Conservation (phyloP, 2,888 invertebrate genomes). For the Eupithecia dodoneata region DNA sequence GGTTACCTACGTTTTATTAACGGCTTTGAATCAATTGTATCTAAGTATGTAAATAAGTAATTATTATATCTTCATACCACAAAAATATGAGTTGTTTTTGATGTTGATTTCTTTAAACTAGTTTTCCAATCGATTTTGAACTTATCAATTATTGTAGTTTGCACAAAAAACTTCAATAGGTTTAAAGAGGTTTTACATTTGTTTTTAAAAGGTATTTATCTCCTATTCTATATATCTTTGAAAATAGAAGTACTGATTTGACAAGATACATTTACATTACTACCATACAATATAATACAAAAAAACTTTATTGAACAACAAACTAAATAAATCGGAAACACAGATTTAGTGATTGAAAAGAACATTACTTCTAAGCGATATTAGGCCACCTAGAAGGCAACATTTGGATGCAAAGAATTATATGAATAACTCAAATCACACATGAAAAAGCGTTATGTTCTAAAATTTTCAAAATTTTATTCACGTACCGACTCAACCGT, state of each 20-base stretch:
- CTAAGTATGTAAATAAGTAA: not conserved
- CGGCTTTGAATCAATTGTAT: not conserved
- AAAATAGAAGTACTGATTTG: not conserved
- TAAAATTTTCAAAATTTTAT: conserved; percentile 64
- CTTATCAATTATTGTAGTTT: not conserved
- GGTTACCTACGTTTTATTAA: conserved; percentile 8
- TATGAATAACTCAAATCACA: not conserved
- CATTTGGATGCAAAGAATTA: too few relatives aligned
- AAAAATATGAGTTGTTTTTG: not conserved
- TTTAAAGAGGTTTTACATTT: too few relatives aligned
- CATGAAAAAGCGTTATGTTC: conserved; percentile 27
- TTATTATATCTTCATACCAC: not conserved
- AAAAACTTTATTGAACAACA: too few relatives aligned
- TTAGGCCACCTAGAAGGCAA: too few relatives aligned
- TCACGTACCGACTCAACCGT: conserved; percentile 64
- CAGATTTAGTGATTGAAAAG: too few relatives aligned
- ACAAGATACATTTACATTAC: not conserved
- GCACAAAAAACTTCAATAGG: not conserved
- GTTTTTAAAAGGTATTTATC: too few relatives aligned
- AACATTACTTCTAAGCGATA: too few relatives aligned
- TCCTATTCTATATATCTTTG: not conserved
- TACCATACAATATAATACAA: not conserved
- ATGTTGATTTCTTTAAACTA: not conserved
- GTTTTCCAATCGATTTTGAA: not conserved
- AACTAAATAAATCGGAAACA: too few relatives aligned